phyloP scores from a whole-genome alignment of 2,888 invertebrate genomes.

The Lutraria lutraria region DNA sequence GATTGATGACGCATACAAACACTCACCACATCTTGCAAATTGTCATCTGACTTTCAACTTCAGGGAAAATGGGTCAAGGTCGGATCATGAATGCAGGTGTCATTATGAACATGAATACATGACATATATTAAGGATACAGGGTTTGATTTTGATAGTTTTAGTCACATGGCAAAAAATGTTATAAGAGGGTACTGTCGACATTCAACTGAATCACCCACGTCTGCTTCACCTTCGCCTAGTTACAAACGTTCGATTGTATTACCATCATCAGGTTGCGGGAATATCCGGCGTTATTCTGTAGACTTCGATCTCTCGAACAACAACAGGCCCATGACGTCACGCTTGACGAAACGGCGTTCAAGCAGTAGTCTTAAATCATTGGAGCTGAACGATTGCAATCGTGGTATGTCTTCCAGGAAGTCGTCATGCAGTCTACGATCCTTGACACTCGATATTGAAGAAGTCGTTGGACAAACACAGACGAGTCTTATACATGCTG shows the following conservation, averaged over 20 bases:
- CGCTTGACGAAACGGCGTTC: conserved; percentile 47
- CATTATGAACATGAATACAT: conserved; percentile 70
- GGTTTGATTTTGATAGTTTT: conserved; percentile 64
- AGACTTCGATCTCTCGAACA: conserved; percentile 35
- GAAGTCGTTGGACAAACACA: conserved; percentile 59
- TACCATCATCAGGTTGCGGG: background rate
- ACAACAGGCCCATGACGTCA: conserved; percentile 10
- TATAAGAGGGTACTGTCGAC: conserved; percentile 61
- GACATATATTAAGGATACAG: conserved; percentile 64
- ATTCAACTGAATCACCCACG: conserved; percentile 36
- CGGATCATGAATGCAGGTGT: conserved; percentile 63
- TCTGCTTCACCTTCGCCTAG: conserved; percentile 14
- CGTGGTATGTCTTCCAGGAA: conserved; percentile 31
- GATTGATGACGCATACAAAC: conserved; percentile 48
- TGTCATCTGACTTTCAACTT: conserved; percentile 61
- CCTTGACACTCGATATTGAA: conserved; percentile 57
- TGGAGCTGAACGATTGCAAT: conserved; percentile 46
- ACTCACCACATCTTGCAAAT: conserved; percentile 60
- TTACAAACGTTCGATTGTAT: background rate
- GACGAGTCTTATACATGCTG: conserved; percentile 65
- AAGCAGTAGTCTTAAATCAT: conserved; percentile 55
- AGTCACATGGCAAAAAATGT: conserved; percentile 67
- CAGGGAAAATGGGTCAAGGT: conserved; percentile 56
- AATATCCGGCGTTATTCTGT: conserved; percentile 57
- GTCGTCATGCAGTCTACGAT: conserved; percentile 52